phyloP scores from a whole-genome alignment of 2,888 invertebrate species.

The Alloscopus bannaensis region DNA sequence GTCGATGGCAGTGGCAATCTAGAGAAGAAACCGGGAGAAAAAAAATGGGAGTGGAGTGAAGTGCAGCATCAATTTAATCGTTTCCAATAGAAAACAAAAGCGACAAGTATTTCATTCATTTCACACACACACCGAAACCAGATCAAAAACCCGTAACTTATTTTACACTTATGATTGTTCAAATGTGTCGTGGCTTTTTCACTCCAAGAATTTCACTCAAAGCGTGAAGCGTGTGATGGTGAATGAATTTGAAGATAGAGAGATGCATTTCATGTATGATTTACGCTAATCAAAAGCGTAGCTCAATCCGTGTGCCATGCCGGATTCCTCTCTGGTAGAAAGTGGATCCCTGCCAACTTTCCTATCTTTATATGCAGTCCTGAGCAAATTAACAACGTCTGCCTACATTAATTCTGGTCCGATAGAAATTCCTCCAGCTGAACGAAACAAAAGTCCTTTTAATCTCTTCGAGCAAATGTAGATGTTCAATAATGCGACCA shows the following conservation, averaged over 20 bases:
- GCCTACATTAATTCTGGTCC: no score
- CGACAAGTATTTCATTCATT: constrained; percentile 17
- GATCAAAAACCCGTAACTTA: no score
- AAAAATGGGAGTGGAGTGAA: constrained; percentile 31
- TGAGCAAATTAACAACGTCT: constrained; percentile 57
- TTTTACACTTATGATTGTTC: background rate
- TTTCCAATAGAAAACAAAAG: no score
- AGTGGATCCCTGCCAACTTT: background rate
- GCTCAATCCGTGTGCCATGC: constrained; percentile 31
- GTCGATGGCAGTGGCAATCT: no score
- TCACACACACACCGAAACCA: no score
- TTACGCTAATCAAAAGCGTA: no score
- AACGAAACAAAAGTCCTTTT: background rate
- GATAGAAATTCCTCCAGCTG: background rate
- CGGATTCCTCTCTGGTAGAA: background rate
- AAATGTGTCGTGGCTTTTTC: background rate
- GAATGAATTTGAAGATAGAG: no score
- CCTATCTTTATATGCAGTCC: constrained; percentile 58
- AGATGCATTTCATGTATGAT: no score
- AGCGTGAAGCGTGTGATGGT: no score
- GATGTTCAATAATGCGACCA: constrained; percentile 5
- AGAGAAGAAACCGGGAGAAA: no score
- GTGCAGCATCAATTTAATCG: constrained; percentile 3
- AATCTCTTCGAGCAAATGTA: no score
- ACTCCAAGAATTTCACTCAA: no score